These are phyloP conservation scores for Ceratina calcarata DNA, from an alignment of 1,140 invertebrate species.

Conservation along the genomic window DNA sequence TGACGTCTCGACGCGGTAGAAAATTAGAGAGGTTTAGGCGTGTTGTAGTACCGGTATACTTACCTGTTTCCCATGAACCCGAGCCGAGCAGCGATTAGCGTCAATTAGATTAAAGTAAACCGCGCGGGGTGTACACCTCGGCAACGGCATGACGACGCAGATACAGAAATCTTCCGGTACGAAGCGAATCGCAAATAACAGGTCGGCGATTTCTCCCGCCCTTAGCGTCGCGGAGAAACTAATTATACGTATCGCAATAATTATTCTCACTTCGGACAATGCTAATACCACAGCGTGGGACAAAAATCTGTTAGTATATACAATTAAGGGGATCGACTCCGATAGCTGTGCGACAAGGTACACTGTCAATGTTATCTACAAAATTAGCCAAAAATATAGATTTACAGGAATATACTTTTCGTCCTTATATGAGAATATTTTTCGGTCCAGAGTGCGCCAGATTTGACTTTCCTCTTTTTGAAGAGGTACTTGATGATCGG, in stretches of 20 bases:
- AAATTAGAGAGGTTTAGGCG: constrained; percentile 13
- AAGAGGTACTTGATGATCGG: no score
- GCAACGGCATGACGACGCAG: constrained; percentile 35
- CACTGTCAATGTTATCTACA: no score
- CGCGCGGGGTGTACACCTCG: background rate
- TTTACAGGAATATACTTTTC: no score
- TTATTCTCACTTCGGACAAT: background rate
- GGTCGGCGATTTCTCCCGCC: background rate
- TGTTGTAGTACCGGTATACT: background rate
- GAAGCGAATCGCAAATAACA: constrained; percentile 56
- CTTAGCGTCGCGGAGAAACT: background rate
- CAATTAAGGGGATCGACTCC: no score
- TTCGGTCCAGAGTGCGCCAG: no score
- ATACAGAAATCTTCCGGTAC: constrained; percentile 32
- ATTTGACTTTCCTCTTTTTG: no score
- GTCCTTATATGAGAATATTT: no score
- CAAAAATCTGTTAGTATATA: no score
- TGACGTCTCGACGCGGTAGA: background rate
- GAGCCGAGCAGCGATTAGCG: constrained; percentile 52
- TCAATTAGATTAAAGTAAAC: constrained; percentile 55
- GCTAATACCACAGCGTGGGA: background rate
- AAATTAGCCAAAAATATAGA: no score
- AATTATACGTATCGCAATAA: background rate
- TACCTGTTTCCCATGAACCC: constrained; percentile 17
- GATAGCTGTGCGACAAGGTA: no score